Percentiles rank a stretch among this genome's conserved stretches.
Conservation (phyloP, 2,113 vertebrate species). For the Poeciliopsis retropinna region DNA sequence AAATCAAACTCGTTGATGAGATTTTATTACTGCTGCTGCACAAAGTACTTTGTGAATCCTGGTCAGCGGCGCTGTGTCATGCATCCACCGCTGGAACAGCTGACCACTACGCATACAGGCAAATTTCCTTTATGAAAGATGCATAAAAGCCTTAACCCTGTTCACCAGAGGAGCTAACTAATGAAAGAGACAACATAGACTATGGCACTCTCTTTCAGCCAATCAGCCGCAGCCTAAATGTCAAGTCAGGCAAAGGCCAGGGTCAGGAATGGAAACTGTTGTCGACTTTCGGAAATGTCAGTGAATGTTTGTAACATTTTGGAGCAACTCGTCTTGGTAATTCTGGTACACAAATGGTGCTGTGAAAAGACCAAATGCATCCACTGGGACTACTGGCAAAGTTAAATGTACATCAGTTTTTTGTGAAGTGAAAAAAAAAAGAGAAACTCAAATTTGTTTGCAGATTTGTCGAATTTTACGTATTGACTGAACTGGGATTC, state of each 20-base stretch:
- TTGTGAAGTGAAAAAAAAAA: too few relatives aligned
- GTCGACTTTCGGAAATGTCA: slow-evolving; percentile 56
- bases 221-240: slow-evolving; percentile 62
- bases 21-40: slow-evolving; percentile 3
- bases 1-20: slow-evolving; percentile 32
- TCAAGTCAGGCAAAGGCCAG: slow-evolving; percentile 65
- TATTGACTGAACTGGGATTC: too few relatives aligned
- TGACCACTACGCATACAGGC: neutral
- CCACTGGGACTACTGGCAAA: neutral
- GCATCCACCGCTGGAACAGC: neutral
- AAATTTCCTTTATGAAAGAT: slow-evolving; percentile 29
- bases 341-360: neutral
- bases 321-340: neutral
- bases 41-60: neutral
- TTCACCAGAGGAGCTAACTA: slow-evolving; percentile 42
- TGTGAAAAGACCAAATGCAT: neutral
- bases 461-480: too few relatives aligned
- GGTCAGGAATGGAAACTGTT: slow-evolving; percentile 36
- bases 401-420: too few relatives aligned
- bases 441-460: too few relatives aligned
- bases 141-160: slow-evolving; percentile 40
- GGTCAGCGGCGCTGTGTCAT: neutral
- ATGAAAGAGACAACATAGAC: slow-evolving; percentile 61
- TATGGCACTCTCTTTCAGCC: slow-evolving; percentile 45
- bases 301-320: slow-evolving; percentile 14